These are phyloP conservation scores for Tinea trinotella DNA, from an alignment of 2,888 invertebrate genomes.

Conservation along the genomic window DNA sequence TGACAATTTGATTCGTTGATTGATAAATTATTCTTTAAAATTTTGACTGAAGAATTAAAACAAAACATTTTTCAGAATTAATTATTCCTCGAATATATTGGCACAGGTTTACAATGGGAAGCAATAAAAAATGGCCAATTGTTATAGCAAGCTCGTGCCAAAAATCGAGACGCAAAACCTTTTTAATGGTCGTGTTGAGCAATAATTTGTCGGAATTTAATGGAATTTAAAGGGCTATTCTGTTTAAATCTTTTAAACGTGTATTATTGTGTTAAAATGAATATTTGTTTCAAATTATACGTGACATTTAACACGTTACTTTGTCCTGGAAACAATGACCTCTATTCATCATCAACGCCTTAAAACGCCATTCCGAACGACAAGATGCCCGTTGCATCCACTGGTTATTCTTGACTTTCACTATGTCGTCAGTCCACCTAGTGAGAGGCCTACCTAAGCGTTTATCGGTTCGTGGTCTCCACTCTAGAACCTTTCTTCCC, in stretches of 20 bases:
- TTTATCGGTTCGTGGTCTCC: too few species aligned
- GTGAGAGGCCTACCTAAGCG: too few species aligned
- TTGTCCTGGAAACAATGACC: too few species aligned
- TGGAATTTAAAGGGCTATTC: background rate
- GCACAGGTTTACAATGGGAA: background rate
- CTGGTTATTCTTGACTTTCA: too few species aligned
- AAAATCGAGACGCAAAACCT: constrained; percentile 4
- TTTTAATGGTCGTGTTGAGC: background rate
- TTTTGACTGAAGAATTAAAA: background rate
- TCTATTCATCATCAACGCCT: too few species aligned
- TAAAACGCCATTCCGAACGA: too few species aligned
- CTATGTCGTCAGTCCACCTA: too few species aligned
- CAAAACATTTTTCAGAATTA: background rate
- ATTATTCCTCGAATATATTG: background rate
- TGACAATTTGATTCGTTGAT: too few species aligned
- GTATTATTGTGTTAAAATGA: background rate
- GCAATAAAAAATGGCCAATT: constrained; percentile 2
- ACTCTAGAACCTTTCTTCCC: too few species aligned
- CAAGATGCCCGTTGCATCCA: too few species aligned
- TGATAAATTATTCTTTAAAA: background rate
- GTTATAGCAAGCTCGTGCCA: background rate
- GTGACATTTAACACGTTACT: too few species aligned
- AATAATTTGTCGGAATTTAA: background rate
- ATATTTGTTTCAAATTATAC: too few species aligned
- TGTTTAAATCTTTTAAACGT: background rate